Evolutionary conservation across 2,113 vertebrate species (phyloP), one percentile per base, ranked within the genome.

Genomic region (Bufo bufo): DNA sequence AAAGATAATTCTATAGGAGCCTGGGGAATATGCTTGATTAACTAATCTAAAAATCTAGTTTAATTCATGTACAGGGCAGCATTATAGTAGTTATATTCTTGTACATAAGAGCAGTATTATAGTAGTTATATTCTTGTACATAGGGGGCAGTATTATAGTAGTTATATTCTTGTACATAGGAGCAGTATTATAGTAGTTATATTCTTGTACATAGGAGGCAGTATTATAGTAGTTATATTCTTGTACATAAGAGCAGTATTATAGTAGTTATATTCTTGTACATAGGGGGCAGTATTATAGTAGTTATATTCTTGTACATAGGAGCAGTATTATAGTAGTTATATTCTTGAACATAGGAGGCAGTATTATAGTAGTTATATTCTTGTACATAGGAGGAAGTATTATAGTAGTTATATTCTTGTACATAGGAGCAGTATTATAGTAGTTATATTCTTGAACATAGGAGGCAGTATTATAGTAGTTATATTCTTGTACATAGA

Each of bases 301-400:
- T 65, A 20, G 19, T n/a, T 65, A 65, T 65, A 65, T 20, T 65
- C 61, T 65, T 65, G 61, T 65, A 65, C 6, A 65, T 65, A 65
- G 61, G 65, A 4, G 65, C 20, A 69, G 65, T 69, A 69, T 69
- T 69, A 69, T 69, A 23, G 65, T 69, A 33, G 65, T 69, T 69
- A 69, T 69, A 69, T 69, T 69, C 65, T 33, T 69, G n/a, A 33
- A 69, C n/a, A 69, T 69, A 69, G 65, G 65, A 12, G 65, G 65
- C 65, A 69, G 65, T 69, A 69, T 69, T 69, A 69, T 69, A 33
- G 65, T 69, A 69, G 65, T 69, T 69, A 69, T 33, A 69, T 69
- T 69, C 20, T 69, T 69, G n/a, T 69, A 69, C n/a, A 69, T 69
- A 69, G 65, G 65, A 12, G 65, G 16, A 1, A 61, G 59, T 61